Evolutionary conservation across 2,888 invertebrate genomes (phyloP).

Genomic region (Caenorhabditis zanzibari): DNA sequence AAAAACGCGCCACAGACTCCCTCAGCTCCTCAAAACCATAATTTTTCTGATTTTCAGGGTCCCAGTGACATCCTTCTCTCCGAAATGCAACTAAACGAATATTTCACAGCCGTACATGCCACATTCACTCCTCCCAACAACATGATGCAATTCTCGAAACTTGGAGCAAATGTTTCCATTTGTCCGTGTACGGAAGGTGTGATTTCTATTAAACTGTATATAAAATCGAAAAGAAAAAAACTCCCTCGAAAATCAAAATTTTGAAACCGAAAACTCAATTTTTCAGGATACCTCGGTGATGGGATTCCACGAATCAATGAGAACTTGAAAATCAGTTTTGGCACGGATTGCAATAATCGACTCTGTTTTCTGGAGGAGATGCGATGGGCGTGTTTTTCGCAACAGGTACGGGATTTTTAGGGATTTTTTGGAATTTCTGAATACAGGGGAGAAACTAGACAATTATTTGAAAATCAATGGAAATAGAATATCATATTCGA

Average conservation of each 20-base stretch:
- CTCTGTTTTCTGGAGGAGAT: conserved; percentile 81
- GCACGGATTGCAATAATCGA: conserved; percentile 83
- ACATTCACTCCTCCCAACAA: conserved; percentile 76
- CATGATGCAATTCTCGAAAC: conserved; percentile 71
- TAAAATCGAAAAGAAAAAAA: too few relatives aligned
- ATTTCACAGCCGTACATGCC: conserved; percentile 80
- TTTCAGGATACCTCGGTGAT: conserved; percentile 79
- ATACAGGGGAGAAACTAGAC: background rate
- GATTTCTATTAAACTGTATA: background rate
- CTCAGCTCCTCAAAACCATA: too few relatives aligned
- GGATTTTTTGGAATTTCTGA: background rate
- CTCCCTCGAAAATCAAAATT: too few relatives aligned
- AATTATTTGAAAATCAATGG: too few relatives aligned
- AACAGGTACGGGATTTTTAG: conserved; percentile 73
- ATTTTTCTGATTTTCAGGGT: conserved; percentile 18
- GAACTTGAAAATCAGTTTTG: conserved; percentile 75
- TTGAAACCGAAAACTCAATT: too few relatives aligned
- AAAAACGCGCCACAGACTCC: too few relatives aligned
- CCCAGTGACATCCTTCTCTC: conserved; percentile 73
- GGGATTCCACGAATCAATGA: conserved; percentile 78
- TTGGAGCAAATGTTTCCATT: conserved; percentile 78
- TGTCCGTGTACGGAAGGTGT: conserved; percentile 81
- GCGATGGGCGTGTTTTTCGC: conserved; percentile 82
- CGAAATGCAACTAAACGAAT: conserved; percentile 58
- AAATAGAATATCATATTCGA: too few relatives aligned